Percentiles rank a stretch among this genome's conserved stretches.
Conservation (phyloP, 2,113 vertebrate genomes). For the Toxotes chatareus region DNA sequence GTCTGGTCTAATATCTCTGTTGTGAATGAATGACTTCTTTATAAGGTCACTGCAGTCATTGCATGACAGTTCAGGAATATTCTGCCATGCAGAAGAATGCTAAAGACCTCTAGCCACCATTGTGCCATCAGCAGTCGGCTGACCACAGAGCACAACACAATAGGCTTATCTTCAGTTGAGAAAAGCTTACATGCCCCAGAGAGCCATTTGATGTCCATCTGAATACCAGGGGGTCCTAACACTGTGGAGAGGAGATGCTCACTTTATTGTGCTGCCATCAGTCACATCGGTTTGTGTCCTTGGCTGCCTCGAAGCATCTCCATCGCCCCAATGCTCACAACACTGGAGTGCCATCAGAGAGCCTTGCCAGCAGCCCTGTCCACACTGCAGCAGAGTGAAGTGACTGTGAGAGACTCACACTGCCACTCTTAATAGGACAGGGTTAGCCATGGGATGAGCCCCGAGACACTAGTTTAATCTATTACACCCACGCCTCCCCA, state of each 20-base stretch:
- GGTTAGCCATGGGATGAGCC: conserved; percentile 72
- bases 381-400: conserved; percentile 62
- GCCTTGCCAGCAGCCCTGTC: conserved; percentile 66
- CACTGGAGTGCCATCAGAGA: conserved; percentile 63
- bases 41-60: conserved; percentile 45
- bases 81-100: conserved; percentile 37
- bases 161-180: conserved; percentile 57
- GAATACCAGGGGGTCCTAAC: conserved; percentile 53
- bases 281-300: conserved; percentile 78
- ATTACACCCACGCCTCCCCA: conserved; percentile 72
- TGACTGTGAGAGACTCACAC: conserved; percentile 66
- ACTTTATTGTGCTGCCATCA: conserved; percentile 81
- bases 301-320: conserved; percentile 67
- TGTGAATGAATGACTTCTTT: conserved; percentile 40
- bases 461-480: conserved; percentile 74
- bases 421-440: conserved; percentile 73
- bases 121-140: conserved; percentile 48
- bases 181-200: conserved; percentile 63
- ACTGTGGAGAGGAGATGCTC: conserved; percentile 61
- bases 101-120: conserved; percentile 29
- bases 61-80: conserved; percentile 43
- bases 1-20: conserved; percentile 5
- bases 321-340: conserved; percentile 55
- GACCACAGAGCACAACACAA: conserved; percentile 62
- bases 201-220: conserved; percentile 61